Evolutionary conservation across 2,888 invertebrate genomes (phyloP).

Genomic region (Megalurothrips usitatus): DNA sequence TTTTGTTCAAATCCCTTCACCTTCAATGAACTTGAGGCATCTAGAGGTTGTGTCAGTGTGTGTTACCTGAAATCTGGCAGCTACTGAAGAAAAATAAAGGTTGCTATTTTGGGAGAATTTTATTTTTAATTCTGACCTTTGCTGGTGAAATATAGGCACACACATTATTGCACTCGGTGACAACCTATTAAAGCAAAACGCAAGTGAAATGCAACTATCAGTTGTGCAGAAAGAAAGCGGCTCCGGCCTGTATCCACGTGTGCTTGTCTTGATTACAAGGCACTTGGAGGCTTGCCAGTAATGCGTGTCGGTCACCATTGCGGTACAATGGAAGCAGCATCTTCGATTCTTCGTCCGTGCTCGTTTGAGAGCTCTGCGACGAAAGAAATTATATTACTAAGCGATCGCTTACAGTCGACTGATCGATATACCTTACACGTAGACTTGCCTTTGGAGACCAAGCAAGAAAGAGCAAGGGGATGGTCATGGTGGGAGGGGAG

Average conservation of each 20-base stretch:
- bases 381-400: neutral
- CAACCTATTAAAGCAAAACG: too few relatives aligned
- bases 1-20: conserved; percentile 1
- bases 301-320: conserved; percentile 50
- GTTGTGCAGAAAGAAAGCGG: conserved; percentile 56
- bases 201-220: conserved; percentile 35
- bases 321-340: conserved; percentile 53
- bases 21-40: neutral
- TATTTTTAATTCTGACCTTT: neutral
- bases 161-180: too few relatives aligned
- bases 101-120: neutral
- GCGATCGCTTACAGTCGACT: neutral
- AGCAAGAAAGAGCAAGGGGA: conserved; percentile 56
- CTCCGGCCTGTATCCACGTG: conserved; percentile 60
- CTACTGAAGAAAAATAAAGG: neutral
- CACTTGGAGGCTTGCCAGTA: conserved; percentile 51
- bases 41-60: neutral
- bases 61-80: neutral
- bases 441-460: conserved; percentile 56
- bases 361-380: conserved; percentile 27
- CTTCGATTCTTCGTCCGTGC: conserved; percentile 19
- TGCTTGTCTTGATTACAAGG: conserved; percentile 50
- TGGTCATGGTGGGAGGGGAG: conserved; percentile 55
- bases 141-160: neutral
- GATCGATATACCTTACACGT: conserved; percentile 1